Conservation (phyloP, 2,888 invertebrate species). For the Sussaba pulchella region DNA sequence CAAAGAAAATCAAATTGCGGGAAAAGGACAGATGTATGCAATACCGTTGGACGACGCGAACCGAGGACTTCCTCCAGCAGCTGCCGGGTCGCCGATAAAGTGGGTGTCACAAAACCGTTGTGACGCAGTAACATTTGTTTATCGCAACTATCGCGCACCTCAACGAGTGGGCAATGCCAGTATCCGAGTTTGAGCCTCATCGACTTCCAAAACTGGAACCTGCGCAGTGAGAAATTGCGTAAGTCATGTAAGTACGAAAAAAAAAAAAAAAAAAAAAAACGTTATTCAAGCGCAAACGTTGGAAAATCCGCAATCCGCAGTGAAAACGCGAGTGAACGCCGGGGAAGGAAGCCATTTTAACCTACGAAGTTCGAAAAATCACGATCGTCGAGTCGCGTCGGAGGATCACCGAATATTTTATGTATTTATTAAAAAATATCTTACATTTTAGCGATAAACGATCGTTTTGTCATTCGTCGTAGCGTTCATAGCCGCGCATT, state of each 20-base stretch:
- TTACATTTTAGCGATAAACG: slow-evolving; percentile 75
- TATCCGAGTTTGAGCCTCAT: slow-evolving; percentile 25
- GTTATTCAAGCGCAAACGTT: not conserved
- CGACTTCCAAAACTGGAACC: slow-evolving; percentile 33
- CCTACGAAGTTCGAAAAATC: not conserved
- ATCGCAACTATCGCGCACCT: slow-evolving; percentile 2
- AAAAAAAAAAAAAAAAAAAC: too few relatives aligned
- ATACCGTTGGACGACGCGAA: too few relatives aligned
- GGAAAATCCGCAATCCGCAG: slow-evolving; percentile 1
- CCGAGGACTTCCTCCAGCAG: too few relatives aligned
- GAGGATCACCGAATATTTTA: not conserved
- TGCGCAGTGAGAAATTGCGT: slow-evolving; percentile 42
- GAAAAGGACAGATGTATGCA: too few relatives aligned
- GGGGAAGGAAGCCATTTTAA: slow-evolving; percentile 4
- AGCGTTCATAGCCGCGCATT: too few relatives aligned
- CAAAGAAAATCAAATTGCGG: too few relatives aligned
- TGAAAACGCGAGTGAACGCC: slow-evolving; percentile 16
- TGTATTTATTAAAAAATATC: slow-evolving; percentile 80
- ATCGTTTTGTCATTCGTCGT: slow-evolving; percentile 25
- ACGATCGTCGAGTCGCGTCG: not conserved
- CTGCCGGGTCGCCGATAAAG: too few relatives aligned
- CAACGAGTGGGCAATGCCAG: slow-evolving; percentile 8
- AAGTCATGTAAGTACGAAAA: slow-evolving; percentile 59
- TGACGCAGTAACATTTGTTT: not conserved
- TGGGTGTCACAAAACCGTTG: too few relatives aligned